Base-by-base conservation (phyloP, 2,113 vertebrate species). In the Ancistrus triradiatus region DNA sequence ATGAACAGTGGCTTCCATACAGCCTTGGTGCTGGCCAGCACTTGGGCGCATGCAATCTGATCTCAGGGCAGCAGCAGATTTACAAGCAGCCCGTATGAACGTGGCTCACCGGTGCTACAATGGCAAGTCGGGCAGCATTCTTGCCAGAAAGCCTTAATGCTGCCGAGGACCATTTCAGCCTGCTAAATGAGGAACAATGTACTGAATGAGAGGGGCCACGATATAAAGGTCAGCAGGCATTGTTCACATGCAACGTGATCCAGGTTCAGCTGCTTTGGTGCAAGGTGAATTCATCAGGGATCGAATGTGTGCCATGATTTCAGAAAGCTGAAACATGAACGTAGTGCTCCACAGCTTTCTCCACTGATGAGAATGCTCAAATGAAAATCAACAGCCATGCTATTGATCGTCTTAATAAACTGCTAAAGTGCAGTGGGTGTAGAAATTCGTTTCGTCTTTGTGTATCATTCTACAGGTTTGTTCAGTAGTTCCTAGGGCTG, bases 61-160 rank as follows among this genome's bases (percentile, higher is more conserved):
- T 44, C 51, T 21, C 21, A 17, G 2, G 2, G 4, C 40, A 13
- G 51, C 37, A 15, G 44, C 11, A 42, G 61, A 74, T 74, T 74
- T 69, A 60, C 50, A 9, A 6, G 11, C 15, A 6, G n/a, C 11
- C 21, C 15, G 10, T 2, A 37, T 58, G 58, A 74, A 70, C 64
- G 47, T n/a, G 14, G 3, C 28, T 25, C 7, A 7, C 40, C 18
- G n/a, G 52, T 38, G 21, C 42, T 61, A 27, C 24, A 14, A 3
- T 1, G 19, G 18, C 38, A 47, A 56, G 40, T 63, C 46, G 47
- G 42, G 28, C 57, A 72, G 57, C 49, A 38, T 47, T 73, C 66
- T 82, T 82, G 78, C 68, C 55, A 81, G 78, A 82, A 84, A 63
- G 72, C 74, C 55, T 53, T 72, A 65, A 65, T 72, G 27, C 21